phyloP scores from a whole-genome alignment of 1,140 invertebrate genomes.

The Drosophila punjabiensis region DNA sequence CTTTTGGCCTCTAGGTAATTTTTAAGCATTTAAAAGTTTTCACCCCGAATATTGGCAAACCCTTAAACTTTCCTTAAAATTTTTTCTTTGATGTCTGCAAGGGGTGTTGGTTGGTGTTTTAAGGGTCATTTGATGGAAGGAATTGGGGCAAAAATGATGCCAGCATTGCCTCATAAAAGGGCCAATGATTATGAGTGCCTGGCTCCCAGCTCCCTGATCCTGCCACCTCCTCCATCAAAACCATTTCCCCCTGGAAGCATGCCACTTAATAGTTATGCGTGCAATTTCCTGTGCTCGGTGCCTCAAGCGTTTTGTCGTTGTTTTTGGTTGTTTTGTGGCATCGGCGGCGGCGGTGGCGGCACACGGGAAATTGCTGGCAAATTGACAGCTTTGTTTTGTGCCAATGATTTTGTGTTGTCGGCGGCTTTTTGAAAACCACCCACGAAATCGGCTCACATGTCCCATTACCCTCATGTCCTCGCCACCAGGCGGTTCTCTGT shows the following conservation, averaged over 20 bases:
- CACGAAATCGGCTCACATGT: constrained; percentile 52
- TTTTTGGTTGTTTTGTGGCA: constrained; percentile 42
- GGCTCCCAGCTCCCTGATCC: not conserved
- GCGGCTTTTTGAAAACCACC: constrained; percentile 41
- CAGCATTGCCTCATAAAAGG: constrained; percentile 35
- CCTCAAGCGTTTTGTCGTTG: constrained; percentile 66
- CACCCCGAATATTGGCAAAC: too few species aligned
- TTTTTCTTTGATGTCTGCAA: constrained; percentile 9
- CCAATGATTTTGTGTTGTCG: constrained; percentile 60
- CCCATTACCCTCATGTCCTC: constrained; percentile 22
- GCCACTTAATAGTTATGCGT: constrained; percentile 82
- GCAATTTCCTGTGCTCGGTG: constrained; percentile 75
- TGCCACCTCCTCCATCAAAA: not conserved
- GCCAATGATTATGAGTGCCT: constrained; percentile 63
- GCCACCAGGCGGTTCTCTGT: not conserved
- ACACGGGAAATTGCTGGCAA: constrained; percentile 72
- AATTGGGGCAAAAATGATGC: constrained; percentile 23
- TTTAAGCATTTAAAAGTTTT: not conserved
- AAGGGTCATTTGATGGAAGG: constrained; percentile 59
- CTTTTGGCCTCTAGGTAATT: not conserved
- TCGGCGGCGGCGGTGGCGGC: not conserved
- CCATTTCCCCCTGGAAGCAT: constrained; percentile 41
- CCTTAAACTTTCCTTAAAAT: not conserved
- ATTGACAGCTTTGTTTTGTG: constrained; percentile 81
- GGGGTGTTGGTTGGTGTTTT: constrained; percentile 36